Base-by-base conservation (phyloP, 2,888 invertebrate species). In the Noctua janthina region DNA sequence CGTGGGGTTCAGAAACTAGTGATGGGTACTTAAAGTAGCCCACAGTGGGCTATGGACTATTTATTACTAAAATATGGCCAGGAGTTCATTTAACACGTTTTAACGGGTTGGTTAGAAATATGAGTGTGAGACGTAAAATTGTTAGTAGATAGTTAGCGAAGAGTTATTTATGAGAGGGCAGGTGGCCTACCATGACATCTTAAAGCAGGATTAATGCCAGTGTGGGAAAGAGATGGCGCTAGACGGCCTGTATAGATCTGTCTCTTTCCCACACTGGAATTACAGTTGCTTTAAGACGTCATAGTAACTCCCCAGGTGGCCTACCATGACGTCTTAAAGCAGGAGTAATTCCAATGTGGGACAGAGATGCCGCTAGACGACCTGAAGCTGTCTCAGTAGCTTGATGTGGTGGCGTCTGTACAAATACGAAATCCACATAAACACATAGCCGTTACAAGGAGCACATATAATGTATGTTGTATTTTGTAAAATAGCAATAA, bases 11-110 rank as follows among this genome's bases (percentile, higher is more conserved):
- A 64, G 77, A 75, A 75, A 71, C 76, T 74, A 80, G 76, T 84
- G 89, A 88, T 87, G 86, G 89, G 75, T 74, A 82, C 70, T 87
- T 73, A 87, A 85, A 62, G 66, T 69, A n/a, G 67, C 51, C 73
- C 71, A 85, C 79, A 29, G 77, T 73, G 17, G 51, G 23, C 72
- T 66, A 49, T 74, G 76, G 43, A 59, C 86, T 79, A 77, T 83
- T 83, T 70, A 76, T 78, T 67, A 79, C 83, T 78, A 76, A 79
- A 81, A 76, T 84, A 81, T 81, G 59, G 72, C 78, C 62, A 69
- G 49, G 68, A 78, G 87, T 84, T 78, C 84, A 81, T 78, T 86
- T 87, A 86, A 78, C 87, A 87, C 78, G 56, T 83, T 49, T 76
- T 80, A 83, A 86, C 54, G 79, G 73, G 29, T 64, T 75, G 62